Evolutionary conservation across 2,113 vertebrate species (phyloP).

Genomic region (Trinectes maculatus): DNA sequence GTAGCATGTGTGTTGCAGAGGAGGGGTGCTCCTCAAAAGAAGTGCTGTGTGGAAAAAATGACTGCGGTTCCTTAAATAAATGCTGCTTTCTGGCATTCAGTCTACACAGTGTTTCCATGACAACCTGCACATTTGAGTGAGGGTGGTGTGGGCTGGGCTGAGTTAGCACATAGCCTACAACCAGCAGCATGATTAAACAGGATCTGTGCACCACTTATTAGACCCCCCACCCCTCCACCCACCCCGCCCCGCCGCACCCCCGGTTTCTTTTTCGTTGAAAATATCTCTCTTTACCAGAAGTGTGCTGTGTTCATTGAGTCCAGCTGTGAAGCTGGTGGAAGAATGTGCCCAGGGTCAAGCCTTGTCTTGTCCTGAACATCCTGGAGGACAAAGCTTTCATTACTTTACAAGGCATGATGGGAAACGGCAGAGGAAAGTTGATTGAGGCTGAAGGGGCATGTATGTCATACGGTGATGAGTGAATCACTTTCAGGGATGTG

Average conservation of each 20-base stretch:
- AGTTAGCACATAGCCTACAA: slow-evolving; percentile 8
- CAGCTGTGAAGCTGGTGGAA: slow-evolving; percentile 17
- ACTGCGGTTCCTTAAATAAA: slow-evolving; percentile 3
- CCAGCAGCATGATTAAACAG: not conserved
- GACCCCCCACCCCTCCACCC: not conserved
- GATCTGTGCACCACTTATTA: not conserved
- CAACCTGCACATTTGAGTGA: not conserved
- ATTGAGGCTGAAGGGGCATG: not conserved
- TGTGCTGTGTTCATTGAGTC: not conserved
- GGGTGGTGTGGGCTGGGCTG: not conserved
- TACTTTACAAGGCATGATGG: not conserved
- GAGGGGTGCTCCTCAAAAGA: slow-evolving; percentile 1
- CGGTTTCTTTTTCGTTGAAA: not conserved
- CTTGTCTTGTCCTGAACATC: not conserved
- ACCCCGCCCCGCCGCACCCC: not conserved
- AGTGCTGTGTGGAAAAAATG: slow-evolving; percentile 1
- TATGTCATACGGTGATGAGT: slow-evolving; percentile 9
- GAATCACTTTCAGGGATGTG: slow-evolving; percentile 7
- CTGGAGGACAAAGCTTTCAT: not conserved
- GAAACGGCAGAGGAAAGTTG: slow-evolving; percentile 3
- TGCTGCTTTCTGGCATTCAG: not conserved
- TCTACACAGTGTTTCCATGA: slow-evolving; percentile 7
- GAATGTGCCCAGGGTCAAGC: slow-evolving; percentile 20
- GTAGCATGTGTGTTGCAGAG: not conserved
- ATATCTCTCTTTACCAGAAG: slow-evolving; percentile 8